Base-by-base conservation (phyloP, 2,888 invertebrate species). In the Limnephilus marmoratus region DNA sequence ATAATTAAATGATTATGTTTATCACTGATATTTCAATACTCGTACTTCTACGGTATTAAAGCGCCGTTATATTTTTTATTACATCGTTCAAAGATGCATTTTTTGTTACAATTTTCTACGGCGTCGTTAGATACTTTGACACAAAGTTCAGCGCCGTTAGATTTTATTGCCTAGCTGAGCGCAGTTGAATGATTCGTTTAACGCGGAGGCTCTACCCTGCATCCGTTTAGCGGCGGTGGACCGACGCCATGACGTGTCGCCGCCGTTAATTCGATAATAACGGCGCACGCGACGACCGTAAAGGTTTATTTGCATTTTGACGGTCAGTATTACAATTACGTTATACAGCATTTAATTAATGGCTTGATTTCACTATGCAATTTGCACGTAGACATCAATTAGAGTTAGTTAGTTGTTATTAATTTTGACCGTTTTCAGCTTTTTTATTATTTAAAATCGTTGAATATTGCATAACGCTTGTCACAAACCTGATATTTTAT, bases 231-330 rank as follows among this genome's bases (percentile, higher is more conserved):
- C 88, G 88, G 53, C 88, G 68, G 81, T 37, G 88, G 88, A 37
- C 80, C 88, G 88, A n/a, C 81, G 88, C 80, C 81, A 89, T 41
- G 80, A 80, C 80, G 80, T 80, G 80, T 15, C 83, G 88, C 81
- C 29, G 86, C 49, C 86, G 86, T 86, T 89, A 89, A 89, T 80
- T 80, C 88, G 88, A 89, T 89, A 89, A 89, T 81, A 37, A 37
- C 88, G 88, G 37, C 37, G 88, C 37, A 24, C 1, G 68, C 68
- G 68, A 68, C 68, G 68, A 5, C 68, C 68, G 68, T 68, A 68
- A 68, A 68, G 68, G 68, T 68, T 24, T 68, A 68, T 68, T 68
- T 68, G 24, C 68, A 68, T 68, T 68, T 68, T 68, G 68, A 24
- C 68, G 24, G 68, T 9, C 24, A 68, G 68, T 68, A 68, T 68